phyloP scores from a whole-genome alignment of 2,113 vertebrate genomes.

The Nothoprocta pentlandii region DNA sequence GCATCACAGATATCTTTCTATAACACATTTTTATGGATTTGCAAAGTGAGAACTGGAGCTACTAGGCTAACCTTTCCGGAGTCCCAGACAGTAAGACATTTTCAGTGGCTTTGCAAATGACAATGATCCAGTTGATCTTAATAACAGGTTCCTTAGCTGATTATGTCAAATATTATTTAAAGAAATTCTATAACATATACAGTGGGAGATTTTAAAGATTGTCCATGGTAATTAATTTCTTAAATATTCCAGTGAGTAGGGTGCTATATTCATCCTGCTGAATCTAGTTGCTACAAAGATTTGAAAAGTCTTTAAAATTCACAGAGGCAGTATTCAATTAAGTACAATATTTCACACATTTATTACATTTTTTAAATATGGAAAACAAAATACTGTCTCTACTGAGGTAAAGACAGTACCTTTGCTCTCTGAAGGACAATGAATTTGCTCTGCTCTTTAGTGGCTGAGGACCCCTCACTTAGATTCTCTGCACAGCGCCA shows the following conservation, averaged over 20 bases:
- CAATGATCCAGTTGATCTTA: neutral
- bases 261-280: neutral
- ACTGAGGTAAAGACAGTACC: neutral
- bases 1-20: neutral
- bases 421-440: neutral
- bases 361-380: neutral
- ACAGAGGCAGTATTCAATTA: neutral
- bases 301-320: neutral
- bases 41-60: neutral
- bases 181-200: neutral
- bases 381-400: neutral
- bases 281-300: neutral
- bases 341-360: neutral
- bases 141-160: neutral
- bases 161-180: neutral
- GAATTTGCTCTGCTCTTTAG: neutral
- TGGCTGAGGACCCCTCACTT: neutral
- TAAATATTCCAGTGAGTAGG: neutral
- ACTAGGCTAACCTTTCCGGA: neutral
- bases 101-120: neutral
- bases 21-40: neutral
- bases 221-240: neutral
- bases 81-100: neutral
- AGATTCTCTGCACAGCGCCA: neutral
- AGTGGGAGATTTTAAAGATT: neutral